Evolutionary conservation across 2,797 vertebrate species (phyloP).

Genomic region (Oreortyx pictus): DNA sequence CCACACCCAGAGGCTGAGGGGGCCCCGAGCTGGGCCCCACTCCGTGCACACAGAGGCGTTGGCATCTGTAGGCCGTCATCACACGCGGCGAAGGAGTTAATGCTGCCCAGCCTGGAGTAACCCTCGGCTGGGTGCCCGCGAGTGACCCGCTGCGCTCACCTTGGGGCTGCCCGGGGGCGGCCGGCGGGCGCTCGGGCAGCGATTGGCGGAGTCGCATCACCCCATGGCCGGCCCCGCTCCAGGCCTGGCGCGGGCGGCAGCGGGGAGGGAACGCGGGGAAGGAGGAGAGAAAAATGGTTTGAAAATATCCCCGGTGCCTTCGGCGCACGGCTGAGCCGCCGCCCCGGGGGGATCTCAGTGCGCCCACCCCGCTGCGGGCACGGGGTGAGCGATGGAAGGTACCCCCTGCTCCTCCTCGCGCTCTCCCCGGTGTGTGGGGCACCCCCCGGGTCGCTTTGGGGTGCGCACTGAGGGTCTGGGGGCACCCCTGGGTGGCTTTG

Average conservation of each 20-base stretch:
- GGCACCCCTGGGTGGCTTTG: neutral
- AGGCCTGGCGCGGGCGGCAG: constrained; percentile 56
- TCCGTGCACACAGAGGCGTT: too few species aligned
- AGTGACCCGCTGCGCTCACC: constrained; percentile 60
- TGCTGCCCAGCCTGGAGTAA: constrained; percentile 83
- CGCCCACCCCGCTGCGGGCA: neutral
- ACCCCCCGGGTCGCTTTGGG: neutral
- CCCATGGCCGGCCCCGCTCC: constrained; percentile 87
- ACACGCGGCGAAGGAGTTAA: neutral
- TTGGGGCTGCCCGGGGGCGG: constrained; percentile 74
- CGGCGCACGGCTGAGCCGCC: neutral
- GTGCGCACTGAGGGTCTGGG: neutral
- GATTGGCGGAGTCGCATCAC: constrained; percentile 94
- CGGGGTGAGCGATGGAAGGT: constrained; percentile 81
- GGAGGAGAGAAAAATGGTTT: constrained; percentile 13
- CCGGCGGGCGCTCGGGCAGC: constrained; percentile 77
- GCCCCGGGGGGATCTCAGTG: neutral
- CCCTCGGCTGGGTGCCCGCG: constrained; percentile 64
- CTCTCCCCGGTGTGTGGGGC: neutral
- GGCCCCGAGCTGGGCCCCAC: too few species aligned
- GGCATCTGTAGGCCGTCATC: too few species aligned
- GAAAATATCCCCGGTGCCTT: neutral
- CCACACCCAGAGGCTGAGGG: too few species aligned
- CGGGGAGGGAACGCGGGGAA: constrained; percentile 29
- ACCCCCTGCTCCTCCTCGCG: constrained; percentile 4